Evolutionary conservation across 2,113 vertebrate species (phyloP).

Genomic region (Xiphorhynchus elegans): DNA sequence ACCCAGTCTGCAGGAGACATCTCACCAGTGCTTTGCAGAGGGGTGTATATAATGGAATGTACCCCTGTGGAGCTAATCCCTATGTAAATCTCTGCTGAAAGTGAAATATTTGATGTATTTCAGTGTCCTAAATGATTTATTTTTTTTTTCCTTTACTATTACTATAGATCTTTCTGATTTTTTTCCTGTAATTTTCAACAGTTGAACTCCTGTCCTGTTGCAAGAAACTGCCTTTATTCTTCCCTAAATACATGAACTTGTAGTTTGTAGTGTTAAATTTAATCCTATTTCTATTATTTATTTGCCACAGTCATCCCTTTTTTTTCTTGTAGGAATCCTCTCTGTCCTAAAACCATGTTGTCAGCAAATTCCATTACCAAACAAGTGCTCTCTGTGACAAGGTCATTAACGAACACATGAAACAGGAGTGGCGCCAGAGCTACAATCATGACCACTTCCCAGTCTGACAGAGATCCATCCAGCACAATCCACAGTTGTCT

Average conservation of each 20-base stretch:
- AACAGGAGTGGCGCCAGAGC: not conserved
- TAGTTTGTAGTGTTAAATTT: not conserved
- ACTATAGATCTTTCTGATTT: not conserved
- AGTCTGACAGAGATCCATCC: not conserved
- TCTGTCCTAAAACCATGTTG: not conserved
- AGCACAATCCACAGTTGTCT: not conserved
- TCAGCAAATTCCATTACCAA: not conserved
- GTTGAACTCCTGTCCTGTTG: not conserved
- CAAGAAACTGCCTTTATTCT: not conserved
- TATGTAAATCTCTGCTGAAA: not conserved
- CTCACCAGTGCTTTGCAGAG: not conserved
- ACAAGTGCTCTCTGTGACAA: not conserved
- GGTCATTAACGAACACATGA: not conserved
- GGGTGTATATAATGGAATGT: not conserved
- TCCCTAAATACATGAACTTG: not conserved
- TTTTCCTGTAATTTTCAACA: not conserved
- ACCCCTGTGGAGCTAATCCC: not conserved
- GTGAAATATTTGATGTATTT: not conserved
- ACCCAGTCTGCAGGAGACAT: not conserved
- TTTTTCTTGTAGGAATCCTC: not conserved
- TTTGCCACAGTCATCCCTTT: not conserved
- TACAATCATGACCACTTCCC: not conserved
- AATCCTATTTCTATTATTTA: not conserved
- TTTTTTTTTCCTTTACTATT: not conserved
- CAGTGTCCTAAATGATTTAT: not conserved